Percentiles rank a stretch among this genome's conserved stretches.
Evolutionary conservation across 2,113 vertebrate species (phyloP).

Genomic region (Gambusia affinis): DNA sequence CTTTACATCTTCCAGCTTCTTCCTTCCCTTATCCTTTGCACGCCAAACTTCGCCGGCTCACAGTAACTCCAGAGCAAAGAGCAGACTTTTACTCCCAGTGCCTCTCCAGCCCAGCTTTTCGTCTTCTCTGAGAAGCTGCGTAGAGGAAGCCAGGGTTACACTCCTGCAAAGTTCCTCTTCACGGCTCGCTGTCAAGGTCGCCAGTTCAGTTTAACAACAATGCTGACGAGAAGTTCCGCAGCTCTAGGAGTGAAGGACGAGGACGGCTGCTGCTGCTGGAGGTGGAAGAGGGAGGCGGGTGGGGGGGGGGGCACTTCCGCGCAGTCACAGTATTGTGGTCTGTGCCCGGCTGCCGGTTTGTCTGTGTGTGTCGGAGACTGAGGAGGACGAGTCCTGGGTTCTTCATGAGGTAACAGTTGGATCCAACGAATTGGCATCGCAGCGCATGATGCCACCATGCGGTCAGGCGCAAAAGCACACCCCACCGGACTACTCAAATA

Average conservation of each 20-base stretch:
- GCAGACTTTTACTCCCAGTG: slow-evolving; percentile 46
- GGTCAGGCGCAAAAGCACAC: slow-evolving; percentile 65
- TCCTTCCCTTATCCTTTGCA: not conserved
- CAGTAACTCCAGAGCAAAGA: slow-evolving; percentile 11
- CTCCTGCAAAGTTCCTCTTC: slow-evolving; percentile 56
- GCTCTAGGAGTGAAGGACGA: slow-evolving; percentile 20
- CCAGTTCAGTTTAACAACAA: slow-evolving; percentile 38
- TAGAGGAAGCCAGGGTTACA: not conserved
- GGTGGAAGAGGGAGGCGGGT: not conserved
- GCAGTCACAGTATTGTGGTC: slow-evolving; percentile 53
- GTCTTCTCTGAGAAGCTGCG: slow-evolving; percentile 14
- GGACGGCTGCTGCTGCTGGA: slow-evolving; percentile 1
- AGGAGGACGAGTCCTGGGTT: slow-evolving; percentile 67
- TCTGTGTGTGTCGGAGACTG: slow-evolving; percentile 40
- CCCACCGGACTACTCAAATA: not conserved
- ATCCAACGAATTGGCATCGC: slow-evolving; percentile 36
- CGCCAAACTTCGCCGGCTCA: slow-evolving; percentile 42
- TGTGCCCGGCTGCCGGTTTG: slow-evolving; percentile 51
- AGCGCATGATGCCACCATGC: slow-evolving; percentile 78
- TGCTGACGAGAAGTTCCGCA: slow-evolving; percentile 39
- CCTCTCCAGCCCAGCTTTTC: not conserved
- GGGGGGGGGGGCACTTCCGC: slow-evolving; percentile 22
- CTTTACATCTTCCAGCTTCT: slow-evolving; percentile 18
- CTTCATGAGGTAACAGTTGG: slow-evolving; percentile 56
- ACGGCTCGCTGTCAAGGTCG: slow-evolving; percentile 58